Evolutionary conservation across 2,113 vertebrate genomes (phyloP), one percentile per base, ranked within the genome.

Genomic region (Amphiprion percula): DNA sequence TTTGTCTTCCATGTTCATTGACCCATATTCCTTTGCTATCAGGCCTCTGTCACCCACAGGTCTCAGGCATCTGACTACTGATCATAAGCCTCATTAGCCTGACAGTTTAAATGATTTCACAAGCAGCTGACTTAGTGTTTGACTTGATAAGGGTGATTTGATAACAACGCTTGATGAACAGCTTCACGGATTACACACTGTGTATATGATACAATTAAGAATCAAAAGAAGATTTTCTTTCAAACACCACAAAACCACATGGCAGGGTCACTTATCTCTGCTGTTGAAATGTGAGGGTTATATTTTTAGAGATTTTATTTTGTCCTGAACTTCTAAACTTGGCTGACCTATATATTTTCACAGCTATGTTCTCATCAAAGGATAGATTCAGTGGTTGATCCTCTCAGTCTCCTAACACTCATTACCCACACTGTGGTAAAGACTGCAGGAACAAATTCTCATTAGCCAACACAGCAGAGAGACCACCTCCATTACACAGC

Each of bases 331-430:
- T 78, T 47, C n/a, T 30, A 41, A 69, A 37, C 41, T 12, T 28
- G 0, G 8, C 24, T 81, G 84, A 88, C 74, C 77, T 81, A 83
- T 59, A 83, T 72, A 67, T 76, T 53, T 47, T 59, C 58, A 33
- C 8, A 11, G 24, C 44, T 37, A 67, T 80, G 23, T 75, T 44
- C 10, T 62, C 21, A 77, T 83, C 55, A 79, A 66, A 59, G 59
- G 41, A 68, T 28, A 49, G 39, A 72, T 62, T 60, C 30, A 64
- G 4, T n/a, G 12, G 14, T 60, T 80, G n/a, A 75, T 73, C 46
- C 16, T 14, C 14, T 10, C 14, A 26, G 19, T 12, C 9, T 1
- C 49, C 23, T 24, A 23, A 63, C 19, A 47, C 47, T 69, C 41
- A 58, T 61, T 55, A 65, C 50, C 2, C 60, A 71, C 69, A 74